Conservation (phyloP, 1,140 invertebrate genomes). For the Drosophila parabipectinata region DNA sequence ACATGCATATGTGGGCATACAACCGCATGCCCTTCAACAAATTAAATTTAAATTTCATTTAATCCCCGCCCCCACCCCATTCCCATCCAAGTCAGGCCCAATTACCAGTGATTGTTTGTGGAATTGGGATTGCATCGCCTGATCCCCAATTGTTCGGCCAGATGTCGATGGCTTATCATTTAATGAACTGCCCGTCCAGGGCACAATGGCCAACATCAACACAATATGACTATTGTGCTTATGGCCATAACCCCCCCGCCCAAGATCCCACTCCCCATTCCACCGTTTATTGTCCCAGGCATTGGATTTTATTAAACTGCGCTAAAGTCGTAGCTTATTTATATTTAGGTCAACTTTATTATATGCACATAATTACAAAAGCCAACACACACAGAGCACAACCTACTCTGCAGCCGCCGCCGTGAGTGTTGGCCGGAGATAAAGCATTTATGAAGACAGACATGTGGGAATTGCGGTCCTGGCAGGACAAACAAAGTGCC, state of each 20-base stretch:
- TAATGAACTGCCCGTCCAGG: constrained; percentile 60
- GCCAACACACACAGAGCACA: constrained; percentile 50
- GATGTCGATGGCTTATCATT: constrained; percentile 75
- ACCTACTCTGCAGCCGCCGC: background rate
- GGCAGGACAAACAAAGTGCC: constrained; percentile 48
- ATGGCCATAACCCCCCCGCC: background rate
- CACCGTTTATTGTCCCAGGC: constrained; percentile 12
- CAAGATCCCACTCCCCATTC: background rate
- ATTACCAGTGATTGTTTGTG: constrained; percentile 40
- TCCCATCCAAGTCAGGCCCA: constrained; percentile 4
- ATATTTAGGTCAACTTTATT: constrained; percentile 79
- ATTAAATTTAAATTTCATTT: constrained; percentile 5
- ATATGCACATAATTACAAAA: constrained; percentile 80
- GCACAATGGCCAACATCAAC: constrained; percentile 39
- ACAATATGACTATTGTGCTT: constrained; percentile 39
- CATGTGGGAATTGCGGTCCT: constrained; percentile 67
- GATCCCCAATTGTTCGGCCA: constrained; percentile 48
- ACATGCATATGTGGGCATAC: background rate
- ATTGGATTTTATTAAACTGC: constrained; percentile 21
- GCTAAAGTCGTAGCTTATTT: constrained; percentile 37
- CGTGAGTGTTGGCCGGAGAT: constrained; percentile 64
- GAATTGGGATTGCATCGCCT: constrained; percentile 29
- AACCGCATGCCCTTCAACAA: background rate
- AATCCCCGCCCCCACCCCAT: background rate
- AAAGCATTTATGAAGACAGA: constrained; percentile 77